These are phyloP conservation scores for Parnassius orleans DNA, from an alignment of 2,888 invertebrate species.

Conservation along the genomic window DNA sequence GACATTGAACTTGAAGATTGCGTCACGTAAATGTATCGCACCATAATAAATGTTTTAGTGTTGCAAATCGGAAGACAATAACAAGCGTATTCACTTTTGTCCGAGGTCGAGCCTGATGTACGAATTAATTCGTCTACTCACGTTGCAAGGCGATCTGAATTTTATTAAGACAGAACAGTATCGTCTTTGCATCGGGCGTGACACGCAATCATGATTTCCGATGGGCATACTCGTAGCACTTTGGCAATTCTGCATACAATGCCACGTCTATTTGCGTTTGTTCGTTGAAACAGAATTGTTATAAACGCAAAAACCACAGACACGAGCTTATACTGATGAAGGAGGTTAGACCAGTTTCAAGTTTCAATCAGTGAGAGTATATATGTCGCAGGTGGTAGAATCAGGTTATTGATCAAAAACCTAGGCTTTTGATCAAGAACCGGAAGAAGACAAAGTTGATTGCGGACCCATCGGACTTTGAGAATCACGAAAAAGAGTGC, in stretches of 20 bases:
- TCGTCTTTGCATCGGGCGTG: conserved; percentile 27
- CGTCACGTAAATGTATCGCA: conserved; percentile 14
- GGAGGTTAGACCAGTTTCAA: neutral
- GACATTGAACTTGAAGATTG: conserved; percentile 24
- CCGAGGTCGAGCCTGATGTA: conserved; percentile 21
- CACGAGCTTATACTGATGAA: neutral
- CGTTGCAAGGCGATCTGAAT: conserved; percentile 23
- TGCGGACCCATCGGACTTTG: too few relatives aligned
- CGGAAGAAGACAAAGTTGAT: too few relatives aligned
- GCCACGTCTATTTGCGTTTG: conserved; percentile 7
- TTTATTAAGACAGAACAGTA: conserved; percentile 23
- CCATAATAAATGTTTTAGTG: neutral
- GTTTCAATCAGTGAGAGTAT: too few relatives aligned
- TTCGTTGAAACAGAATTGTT: conserved; percentile 12
- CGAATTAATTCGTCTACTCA: conserved; percentile 14
- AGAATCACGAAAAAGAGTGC: too few relatives aligned
- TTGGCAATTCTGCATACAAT: conserved; percentile 22
- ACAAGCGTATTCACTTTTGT: conserved; percentile 24
- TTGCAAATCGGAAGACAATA: conserved; percentile 17
- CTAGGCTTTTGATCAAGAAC: too few relatives aligned
- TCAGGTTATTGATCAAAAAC: too few relatives aligned
- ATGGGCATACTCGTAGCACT: conserved; percentile 22
- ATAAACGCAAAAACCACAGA: conserved; percentile 2
- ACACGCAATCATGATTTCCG: conserved; percentile 31
- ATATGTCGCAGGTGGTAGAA: too few relatives aligned